A percentile compares a stretch with the other conserved stretches of the same genome.
Evolutionary conservation across 2,113 vertebrate species (phyloP).

Genomic region (Anas platyrhynchos): DNA sequence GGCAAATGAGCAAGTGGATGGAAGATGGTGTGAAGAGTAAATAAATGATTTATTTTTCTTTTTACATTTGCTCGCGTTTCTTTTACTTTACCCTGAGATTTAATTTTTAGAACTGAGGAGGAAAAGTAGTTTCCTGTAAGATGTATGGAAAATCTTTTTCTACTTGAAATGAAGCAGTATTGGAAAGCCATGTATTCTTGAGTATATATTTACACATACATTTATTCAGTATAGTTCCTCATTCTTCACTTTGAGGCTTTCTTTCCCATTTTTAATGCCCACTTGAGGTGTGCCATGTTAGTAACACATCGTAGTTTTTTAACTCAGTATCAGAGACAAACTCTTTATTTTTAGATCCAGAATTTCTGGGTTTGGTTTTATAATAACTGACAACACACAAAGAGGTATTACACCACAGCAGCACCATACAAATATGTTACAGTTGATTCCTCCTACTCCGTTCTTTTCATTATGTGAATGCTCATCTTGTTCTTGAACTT

Average conservation of each 20-base stretch:
- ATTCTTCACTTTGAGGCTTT: not conserved
- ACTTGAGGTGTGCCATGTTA: not conserved
- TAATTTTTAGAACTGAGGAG: not conserved
- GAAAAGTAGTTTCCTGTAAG: not conserved
- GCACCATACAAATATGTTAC: not conserved
- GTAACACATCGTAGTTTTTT: not conserved
- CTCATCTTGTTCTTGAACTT: not conserved
- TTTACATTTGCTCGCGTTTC: not conserved
- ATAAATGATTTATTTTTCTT: not conserved
- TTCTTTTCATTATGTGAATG: not conserved
- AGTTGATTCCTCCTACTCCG: not conserved
- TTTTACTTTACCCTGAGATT: not conserved
- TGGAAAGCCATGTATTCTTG: not conserved
- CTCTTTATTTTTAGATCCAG: not conserved
- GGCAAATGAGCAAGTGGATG: constrained; percentile 12
- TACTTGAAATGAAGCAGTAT: not conserved
- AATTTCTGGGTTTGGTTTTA: not conserved
- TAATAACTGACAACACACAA: not conserved
- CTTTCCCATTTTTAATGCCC: not conserved
- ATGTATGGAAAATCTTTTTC: not conserved
- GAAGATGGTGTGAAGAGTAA: constrained; percentile 44
- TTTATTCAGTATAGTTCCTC: not conserved
- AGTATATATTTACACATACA: not conserved
- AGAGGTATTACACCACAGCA: not conserved
- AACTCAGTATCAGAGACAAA: not conserved